Conservation (phyloP, 1,140 invertebrate species). For the Cotesia chilonis region DNA sequence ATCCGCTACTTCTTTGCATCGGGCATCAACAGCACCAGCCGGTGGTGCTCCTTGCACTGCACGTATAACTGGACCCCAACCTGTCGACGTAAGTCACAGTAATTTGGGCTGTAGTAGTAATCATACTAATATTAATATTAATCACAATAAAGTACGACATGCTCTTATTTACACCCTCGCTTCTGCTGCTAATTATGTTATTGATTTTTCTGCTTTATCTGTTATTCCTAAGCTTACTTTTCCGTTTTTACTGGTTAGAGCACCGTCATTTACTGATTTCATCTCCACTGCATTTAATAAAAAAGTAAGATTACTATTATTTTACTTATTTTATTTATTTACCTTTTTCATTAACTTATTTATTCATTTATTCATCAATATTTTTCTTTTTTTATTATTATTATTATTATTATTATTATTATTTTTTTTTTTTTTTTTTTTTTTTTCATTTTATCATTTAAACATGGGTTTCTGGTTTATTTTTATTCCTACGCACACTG, state of each 20-base stretch:
- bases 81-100: conserved; percentile 80
- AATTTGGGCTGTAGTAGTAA: not conserved
- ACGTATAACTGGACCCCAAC: conserved; percentile 86
- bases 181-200: not conserved
- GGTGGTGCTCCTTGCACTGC: conserved; percentile 62
- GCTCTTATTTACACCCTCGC: conserved; percentile 8
- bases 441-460: not conserved
- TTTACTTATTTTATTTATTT: conserved; percentile 11
- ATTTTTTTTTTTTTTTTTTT: not conserved
- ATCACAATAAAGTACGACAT: not conserved
- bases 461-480: not conserved
- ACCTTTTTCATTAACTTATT: not conserved
- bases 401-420: too few relatives aligned
- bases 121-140: too few relatives aligned
- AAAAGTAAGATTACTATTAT: conserved; percentile 20
- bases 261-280: conserved; percentile 19
- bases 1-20: conserved; percentile 55
- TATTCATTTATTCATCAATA: not conserved
- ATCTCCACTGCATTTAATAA: conserved; percentile 2
- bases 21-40: conserved; percentile 57
- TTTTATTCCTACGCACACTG: not conserved
- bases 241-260: conserved; percentile 10
- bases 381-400: conserved; percentile 2
- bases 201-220: conserved; percentile 26
- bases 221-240: conserved; percentile 6